Base-by-base conservation (phyloP, 2,113 vertebrate genomes). In the Macquaria australasica region DNA sequence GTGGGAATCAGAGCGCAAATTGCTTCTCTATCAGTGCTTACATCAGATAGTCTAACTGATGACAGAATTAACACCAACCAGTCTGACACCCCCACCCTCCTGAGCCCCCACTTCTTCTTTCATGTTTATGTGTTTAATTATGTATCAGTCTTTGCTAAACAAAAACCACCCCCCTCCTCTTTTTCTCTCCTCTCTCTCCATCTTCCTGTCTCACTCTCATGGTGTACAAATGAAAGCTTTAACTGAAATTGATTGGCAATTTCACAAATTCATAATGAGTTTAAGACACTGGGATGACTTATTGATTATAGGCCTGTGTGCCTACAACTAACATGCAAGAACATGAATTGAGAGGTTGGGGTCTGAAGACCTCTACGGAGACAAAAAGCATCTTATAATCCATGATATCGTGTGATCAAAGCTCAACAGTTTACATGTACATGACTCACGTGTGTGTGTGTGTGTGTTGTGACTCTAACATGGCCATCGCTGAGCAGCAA, bases 271-370 rank as follows among this genome's bases (percentile, higher is more conserved):
- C 58, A 59, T 81, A 53, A 67, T 63, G 68, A 83, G 28, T 82
- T 82, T 53, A 68, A n/a, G 45, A 80, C 31, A 67, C 53, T 84
- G 62, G 37, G 81, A 91, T 89, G 53, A 89, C 67, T 80, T 86
- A 89, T 84, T 87, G 84, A 90, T 88, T 59, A 69, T 58, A 15
- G 66, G 68, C 56, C 72, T 31, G 51, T 55, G 64, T 28, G 53
- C 18, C 1, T 10, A 78, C 41, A 79, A 62, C 60, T 60, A 69
- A 84, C 50, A 41, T 50, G n/a, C 56, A 71, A 4, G 6, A 59
- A 71, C 25, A 51, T 56, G 28, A 23, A 62, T 5, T 4, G 12
- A 14, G 8, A 6, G 23, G 25, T 4, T 3, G 23, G 55, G 28
- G 16, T 1, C 0, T 5, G 5, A 20, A 18, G 20, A 60, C 21